Conservation (phyloP, 2,113 vertebrate species). For the Mungos mungo region DNA sequence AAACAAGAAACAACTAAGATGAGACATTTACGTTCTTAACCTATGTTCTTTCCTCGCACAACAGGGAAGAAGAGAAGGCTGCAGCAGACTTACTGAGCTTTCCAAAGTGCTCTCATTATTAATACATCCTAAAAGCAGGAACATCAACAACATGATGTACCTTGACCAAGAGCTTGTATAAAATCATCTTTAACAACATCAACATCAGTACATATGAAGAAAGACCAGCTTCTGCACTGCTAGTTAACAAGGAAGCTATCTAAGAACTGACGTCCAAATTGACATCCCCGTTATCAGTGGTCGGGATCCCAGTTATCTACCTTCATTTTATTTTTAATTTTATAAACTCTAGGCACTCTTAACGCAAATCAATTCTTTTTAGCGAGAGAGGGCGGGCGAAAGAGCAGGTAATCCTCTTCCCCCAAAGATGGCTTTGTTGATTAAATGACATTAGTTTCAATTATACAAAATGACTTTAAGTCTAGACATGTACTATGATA, state of each 20-base stretch:
- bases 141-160: conserved; percentile 26
- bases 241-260: background rate
- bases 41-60: background rate
- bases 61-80: background rate
- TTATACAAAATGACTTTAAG: conserved; percentile 32
- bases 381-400: rapidly evolving
- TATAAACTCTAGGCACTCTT: conserved; percentile 34
- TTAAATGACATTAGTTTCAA: conserved; percentile 33
- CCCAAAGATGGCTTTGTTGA: background rate
- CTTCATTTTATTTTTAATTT: conserved; percentile 13
- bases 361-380: conserved; percentile 12
- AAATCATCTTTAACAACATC: conserved; percentile 21
- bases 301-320: background rate
- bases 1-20: conserved; percentile 41
- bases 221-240: background rate
- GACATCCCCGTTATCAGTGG: background rate
- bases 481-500: conserved; percentile 28
- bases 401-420: background rate
- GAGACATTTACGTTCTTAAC: conserved; percentile 5
- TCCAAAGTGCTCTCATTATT: conserved; percentile 19
- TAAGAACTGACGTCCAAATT: conserved; percentile 25
- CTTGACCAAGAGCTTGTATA: background rate
- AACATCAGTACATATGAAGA: background rate
- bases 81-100: background rate
- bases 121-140: background rate